Conservation (phyloP, 2,888 invertebrate genomes). For the Selenia dentaria region DNA sequence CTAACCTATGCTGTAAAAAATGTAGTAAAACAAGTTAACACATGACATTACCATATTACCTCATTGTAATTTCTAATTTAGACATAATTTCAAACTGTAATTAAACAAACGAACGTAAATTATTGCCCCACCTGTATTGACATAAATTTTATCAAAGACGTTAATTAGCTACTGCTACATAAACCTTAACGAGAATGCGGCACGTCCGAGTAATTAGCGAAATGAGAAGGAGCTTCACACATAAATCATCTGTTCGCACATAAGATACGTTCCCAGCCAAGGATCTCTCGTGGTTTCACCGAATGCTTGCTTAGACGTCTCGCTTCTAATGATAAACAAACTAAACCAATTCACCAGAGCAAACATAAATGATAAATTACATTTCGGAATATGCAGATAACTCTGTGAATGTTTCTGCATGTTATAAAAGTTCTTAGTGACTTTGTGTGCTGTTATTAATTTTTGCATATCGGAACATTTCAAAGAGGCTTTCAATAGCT, state of each 20-base stretch:
- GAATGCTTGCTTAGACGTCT: constrained; percentile 3
- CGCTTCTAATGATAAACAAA: constrained; percentile 7
- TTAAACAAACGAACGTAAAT: constrained; percentile 21
- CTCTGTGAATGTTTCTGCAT: not conserved
- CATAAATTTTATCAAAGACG: constrained; percentile 27
- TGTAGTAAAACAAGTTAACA: too few species aligned
- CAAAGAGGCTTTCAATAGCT: too few species aligned
- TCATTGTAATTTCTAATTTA: too few species aligned
- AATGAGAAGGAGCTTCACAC: constrained; percentile 44
- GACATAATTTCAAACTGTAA: too few species aligned
- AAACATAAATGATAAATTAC: not conserved
- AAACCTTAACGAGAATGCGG: constrained; percentile 50
- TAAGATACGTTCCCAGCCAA: constrained; percentile 26
- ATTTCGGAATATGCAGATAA: constrained; percentile 2
- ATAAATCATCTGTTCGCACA: constrained; percentile 50
- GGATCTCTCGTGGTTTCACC: not conserved
- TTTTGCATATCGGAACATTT: too few species aligned
- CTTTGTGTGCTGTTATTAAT: too few species aligned
- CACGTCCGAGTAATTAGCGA: constrained; percentile 57
- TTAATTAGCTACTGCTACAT: constrained; percentile 42
- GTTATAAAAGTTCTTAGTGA: too few species aligned
- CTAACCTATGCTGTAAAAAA: too few species aligned
- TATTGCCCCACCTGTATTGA: constrained; percentile 17
- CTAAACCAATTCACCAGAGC: not conserved
- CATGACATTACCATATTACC: too few species aligned